Evolutionary conservation across 2,797 vertebrate genomes (phyloP), one percentile per base, ranked within the genome.

Genomic region (Meda fulgida): DNA sequence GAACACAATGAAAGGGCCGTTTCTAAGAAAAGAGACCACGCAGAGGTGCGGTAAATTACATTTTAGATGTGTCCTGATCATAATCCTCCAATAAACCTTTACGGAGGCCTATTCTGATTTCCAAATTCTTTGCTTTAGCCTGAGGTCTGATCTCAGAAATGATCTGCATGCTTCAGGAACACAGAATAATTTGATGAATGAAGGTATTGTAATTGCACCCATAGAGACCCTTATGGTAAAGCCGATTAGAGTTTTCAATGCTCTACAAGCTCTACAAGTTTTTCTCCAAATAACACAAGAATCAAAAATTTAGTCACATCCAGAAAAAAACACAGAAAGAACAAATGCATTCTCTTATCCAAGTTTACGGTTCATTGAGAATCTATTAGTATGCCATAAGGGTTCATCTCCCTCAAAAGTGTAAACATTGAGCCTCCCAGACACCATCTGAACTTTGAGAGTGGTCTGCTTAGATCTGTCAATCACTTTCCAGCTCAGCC

Each of bases 151-250:
- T 67, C 26, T 75, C 29, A 60, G 48, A 63, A 84, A 67, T 77
- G 63, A 60, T 78, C 80, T 60, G 48, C 71, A 53, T 60, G 51
- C 60, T 63, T 75, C 60, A 81, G 84, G 51, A 86, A 60, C 26
- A 48, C 29, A 7, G 77, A 29, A 7, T 34, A 81, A 63, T 67
- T 29, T 70, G 72, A 78, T 86, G 80, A 82, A 82, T 82, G 55
- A 78, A 81, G 51, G 63, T 82, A 82, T 82, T 82, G 80, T 82
- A 58, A 53, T 76, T 43, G 58, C 43, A 65, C 18, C 19, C 43
- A 53, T 66, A 55, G 43, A 82, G 72, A 78, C 38, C 10, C 73
- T 84, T 38, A 78, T 43, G 48, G 73, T 48, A 82, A 81, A 78
- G 85, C 85, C 31, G 51, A 82, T 86, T 78, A 82, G 6, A 23